Evolutionary conservation across 64 coral and sea anemone genomes (phyloP).

Genomic region (Orbicella faveolata): DNA sequence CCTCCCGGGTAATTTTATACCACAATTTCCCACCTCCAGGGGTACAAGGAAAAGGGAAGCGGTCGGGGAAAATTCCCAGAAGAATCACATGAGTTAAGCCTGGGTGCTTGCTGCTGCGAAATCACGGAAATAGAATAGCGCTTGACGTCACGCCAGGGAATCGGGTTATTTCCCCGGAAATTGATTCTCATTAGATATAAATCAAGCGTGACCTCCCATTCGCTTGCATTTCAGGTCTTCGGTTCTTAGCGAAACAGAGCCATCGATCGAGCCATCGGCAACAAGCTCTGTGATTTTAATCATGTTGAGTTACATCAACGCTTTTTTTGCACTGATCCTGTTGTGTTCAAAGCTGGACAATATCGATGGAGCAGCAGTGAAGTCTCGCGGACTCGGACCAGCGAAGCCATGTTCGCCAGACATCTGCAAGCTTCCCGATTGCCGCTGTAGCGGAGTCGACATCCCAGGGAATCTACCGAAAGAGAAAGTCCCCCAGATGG

Average conservation of each 20-base stretch:
- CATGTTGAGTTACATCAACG: neutral
- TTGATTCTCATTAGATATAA: neutral
- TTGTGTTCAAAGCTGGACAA: neutral
- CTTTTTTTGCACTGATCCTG: neutral
- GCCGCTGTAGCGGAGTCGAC: slow-evolving; percentile 64
- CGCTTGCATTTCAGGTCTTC: neutral
- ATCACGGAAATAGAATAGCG: neutral
- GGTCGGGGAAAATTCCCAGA: too few species aligned
- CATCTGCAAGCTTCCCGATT: slow-evolving; percentile 87
- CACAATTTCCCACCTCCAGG: too few species aligned
- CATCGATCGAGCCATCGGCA: neutral
- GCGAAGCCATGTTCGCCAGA: slow-evolving; percentile 53
- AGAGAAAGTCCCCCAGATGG: slow-evolving; percentile 74
- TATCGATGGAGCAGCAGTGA: neutral
- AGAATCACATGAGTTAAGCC: neutral
- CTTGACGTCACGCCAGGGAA: neutral
- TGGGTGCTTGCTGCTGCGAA: neutral
- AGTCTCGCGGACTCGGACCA: neutral
- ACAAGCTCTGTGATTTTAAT: neutral
- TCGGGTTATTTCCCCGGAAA: neutral
- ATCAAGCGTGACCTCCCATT: neutral
- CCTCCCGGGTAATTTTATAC: too few species aligned
- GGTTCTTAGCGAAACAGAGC: neutral
- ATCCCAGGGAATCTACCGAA: slow-evolving; percentile 56
- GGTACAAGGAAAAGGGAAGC: too few species aligned